Conservation (phyloP, 2,888 invertebrate genomes). For the Lordiphosa fenestrarum region DNA sequence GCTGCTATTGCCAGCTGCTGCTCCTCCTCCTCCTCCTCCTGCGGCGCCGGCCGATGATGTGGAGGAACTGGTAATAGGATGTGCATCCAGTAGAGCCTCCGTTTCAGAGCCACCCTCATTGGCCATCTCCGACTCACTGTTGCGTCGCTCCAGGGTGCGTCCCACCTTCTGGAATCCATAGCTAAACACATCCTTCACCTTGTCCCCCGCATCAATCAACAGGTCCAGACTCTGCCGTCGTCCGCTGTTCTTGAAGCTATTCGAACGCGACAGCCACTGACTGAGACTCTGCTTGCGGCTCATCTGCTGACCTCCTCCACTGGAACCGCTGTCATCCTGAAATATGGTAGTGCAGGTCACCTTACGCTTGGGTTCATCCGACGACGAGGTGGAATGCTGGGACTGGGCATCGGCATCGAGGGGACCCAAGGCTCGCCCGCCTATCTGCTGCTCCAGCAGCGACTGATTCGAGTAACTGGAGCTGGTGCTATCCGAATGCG, state of each 20-base stretch:
- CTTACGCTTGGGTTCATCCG: slow-evolving; percentile 79
- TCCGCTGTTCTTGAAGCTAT: slow-evolving; percentile 77
- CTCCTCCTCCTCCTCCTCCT: background rate
- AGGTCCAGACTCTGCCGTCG: slow-evolving; percentile 89
- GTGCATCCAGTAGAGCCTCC: slow-evolving; percentile 37
- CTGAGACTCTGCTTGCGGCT: slow-evolving; percentile 76
- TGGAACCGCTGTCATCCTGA: slow-evolving; percentile 64
- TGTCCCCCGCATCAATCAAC: slow-evolving; percentile 88
- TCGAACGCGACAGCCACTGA: slow-evolving; percentile 79
- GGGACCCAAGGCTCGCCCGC: slow-evolving; percentile 26
- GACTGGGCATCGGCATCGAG: slow-evolving; percentile 70
- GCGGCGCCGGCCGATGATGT: background rate
- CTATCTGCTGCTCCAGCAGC: slow-evolving; percentile 73
- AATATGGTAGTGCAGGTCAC: slow-evolving; percentile 80
- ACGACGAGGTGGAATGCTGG: slow-evolving; percentile 76
- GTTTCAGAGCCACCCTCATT: slow-evolving; percentile 62
- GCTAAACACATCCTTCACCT: slow-evolving; percentile 89
- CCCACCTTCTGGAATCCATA: slow-evolving; percentile 88
- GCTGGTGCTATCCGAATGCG: slow-evolving; percentile 80
- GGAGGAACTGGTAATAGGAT: slow-evolving; percentile 1
- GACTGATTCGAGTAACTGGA: slow-evolving; percentile 80
- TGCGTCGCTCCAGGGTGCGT: slow-evolving; percentile 86
- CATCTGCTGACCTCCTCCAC: slow-evolving; percentile 66
- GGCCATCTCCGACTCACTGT: slow-evolving; percentile 85
- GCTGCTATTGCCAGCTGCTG: slow-evolving; percentile 15